Evolutionary conservation across 2,888 invertebrate species (phyloP), one percentile per base, ranked within the genome.

Genomic region (Drosophila villosipedis): DNA sequence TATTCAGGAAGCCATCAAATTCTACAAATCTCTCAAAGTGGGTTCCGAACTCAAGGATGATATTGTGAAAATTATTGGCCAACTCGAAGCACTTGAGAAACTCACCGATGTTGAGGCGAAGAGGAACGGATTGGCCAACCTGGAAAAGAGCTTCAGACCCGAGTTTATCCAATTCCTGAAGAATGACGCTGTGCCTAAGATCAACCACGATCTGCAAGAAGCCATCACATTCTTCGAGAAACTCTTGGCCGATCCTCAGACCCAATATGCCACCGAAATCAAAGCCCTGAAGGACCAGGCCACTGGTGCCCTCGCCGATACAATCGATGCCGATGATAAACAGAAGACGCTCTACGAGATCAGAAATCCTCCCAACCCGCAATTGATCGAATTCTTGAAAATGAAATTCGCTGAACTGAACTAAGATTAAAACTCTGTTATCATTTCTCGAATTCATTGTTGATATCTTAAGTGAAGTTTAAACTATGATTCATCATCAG

Each of bases 181-280:
- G 61, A 66, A 82, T 9, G 82, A 76, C 22, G 66, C 84, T 5
- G 30, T 86, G 73, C 85, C 86, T 19, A 79, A 76, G 59, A 66
- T 91, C 7, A 88, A 86, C 19, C 62, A 59, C 1, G 79, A 82
- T 43, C 78, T 91, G 62, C 70, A 84, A 52, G 84, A 77, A 28
- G 79, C 84, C 14, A 33, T 73, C n/a, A 78, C 83, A 19, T 91
- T 91, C 76, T 86, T 91, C 35, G 78, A 73, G 12, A 88, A 73
- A 28, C 54, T 91, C 12, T 64, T 91, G 64, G 65, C 62, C 5
- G 74, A 83, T 9, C n/a, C 63, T 1, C 79, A 86, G 25, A 57
- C 74, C 16, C 73, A 84, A 35, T 83, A 67, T 30, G 79, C 55
- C 35, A 57, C 59, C 4, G 91, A 91, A 73, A 85, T 91, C 50